A percentile compares a stretch with the other conserved stretches of the same genome.
Conservation (phyloP, 2,888 invertebrate species). For the Dascillus cervinus region DNA sequence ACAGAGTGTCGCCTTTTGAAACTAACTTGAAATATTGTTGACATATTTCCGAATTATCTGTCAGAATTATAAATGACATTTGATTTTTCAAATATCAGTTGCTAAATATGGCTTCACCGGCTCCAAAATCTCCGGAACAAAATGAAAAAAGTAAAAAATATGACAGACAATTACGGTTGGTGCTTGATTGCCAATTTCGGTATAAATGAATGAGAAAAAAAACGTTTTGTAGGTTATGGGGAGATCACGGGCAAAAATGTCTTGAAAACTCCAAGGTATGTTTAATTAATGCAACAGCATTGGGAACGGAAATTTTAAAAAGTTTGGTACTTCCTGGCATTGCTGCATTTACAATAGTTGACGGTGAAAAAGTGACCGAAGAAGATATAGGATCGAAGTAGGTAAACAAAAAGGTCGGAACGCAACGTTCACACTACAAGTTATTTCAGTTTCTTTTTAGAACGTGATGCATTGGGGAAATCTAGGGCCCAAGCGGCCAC, state of each 20-base stretch:
- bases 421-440: too few relatives aligned
- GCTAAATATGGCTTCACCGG: conserved; percentile 56
- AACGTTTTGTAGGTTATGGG: conserved; percentile 85
- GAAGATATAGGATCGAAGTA: conserved; percentile 93
- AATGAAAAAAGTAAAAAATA: conserved; percentile 66
- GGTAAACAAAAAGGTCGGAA: conserved; percentile 20
- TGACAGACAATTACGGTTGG: conserved; percentile 57
- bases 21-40: too few relatives aligned
- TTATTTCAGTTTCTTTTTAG: conserved; percentile 88
- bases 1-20: too few relatives aligned
- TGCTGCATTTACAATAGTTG: conserved; percentile 86
- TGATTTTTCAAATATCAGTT: too few relatives aligned
- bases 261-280: conserved; percentile 88
- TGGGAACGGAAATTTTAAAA: conserved; percentile 93
- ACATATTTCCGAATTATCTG: too few relatives aligned
- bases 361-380: conserved; percentile 77
- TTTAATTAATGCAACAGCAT: conserved; percentile 84
- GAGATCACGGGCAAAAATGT: conserved; percentile 91
- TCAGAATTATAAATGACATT: too few relatives aligned
- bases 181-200: neutral
- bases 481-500: conserved; percentile 80
- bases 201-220: too few relatives aligned
- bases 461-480: conserved; percentile 69
- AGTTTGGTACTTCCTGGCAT: conserved; percentile 92
- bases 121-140: conserved; percentile 58